Conservation (phyloP, 2,113 vertebrate species). For the Noturus placidus region DNA sequence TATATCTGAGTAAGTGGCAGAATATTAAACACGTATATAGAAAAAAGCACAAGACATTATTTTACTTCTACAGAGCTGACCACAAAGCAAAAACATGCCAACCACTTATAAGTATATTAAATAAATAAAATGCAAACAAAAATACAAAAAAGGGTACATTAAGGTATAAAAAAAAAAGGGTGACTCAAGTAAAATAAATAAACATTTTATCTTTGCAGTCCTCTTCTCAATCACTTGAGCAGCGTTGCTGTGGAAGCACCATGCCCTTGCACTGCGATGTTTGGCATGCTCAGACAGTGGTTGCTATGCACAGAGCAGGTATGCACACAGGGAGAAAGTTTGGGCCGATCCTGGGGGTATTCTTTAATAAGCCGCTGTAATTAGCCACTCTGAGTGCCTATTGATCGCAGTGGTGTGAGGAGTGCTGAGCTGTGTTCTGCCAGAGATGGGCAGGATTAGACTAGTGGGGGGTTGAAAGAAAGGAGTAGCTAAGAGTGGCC, state of each 20-base stretch:
- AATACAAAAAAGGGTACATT: background rate
- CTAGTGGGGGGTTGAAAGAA: slow-evolving; percentile 40
- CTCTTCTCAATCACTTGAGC: background rate
- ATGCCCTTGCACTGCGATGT: slow-evolving; percentile 45
- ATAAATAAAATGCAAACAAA: background rate
- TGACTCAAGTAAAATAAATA: background rate
- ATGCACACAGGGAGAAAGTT: slow-evolving; percentile 51
- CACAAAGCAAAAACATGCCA: background rate
- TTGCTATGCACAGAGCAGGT: slow-evolving; percentile 59
- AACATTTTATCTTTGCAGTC: background rate
- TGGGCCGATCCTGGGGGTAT: slow-evolving; percentile 59
- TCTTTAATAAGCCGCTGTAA: slow-evolving; percentile 66
- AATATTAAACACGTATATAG: background rate
- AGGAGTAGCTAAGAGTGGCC: slow-evolving; percentile 50
- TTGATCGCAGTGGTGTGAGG: slow-evolving; percentile 60
- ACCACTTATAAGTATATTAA: background rate
- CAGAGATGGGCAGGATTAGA: slow-evolving; percentile 57
- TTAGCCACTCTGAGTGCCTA: slow-evolving; percentile 63
- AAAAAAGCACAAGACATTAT: background rate
- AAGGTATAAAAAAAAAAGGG: background rate
- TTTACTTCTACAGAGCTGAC: background rate
- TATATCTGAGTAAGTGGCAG: background rate
- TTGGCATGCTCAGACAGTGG: slow-evolving; percentile 64
- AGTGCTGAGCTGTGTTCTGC: slow-evolving; percentile 62
- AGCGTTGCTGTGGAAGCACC: slow-evolving; percentile 64